Percentiles rank a stretch among this genome's conserved stretches.
Evolutionary conservation across 2,888 invertebrate species (phyloP).

Genomic region (Rhagonycha lutea): DNA sequence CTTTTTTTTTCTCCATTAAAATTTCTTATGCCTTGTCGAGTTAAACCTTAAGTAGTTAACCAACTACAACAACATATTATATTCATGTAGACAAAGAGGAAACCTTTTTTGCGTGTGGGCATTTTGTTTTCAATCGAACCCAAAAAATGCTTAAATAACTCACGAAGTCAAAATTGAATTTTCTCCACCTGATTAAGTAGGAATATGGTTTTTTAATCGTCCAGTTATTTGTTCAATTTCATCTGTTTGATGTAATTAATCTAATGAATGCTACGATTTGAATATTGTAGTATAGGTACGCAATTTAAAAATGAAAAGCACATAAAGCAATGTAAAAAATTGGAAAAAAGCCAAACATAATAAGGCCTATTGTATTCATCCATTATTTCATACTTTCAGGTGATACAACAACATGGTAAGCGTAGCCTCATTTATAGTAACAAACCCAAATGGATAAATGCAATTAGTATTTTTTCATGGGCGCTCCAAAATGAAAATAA

Average conservation of each 20-base stretch:
- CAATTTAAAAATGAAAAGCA: not conserved
- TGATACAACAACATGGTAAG: slow-evolving; percentile 30
- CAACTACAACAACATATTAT: too few species aligned
- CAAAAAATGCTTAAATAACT: not conserved
- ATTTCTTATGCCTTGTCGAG: too few species aligned
- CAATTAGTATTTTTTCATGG: slow-evolving; percentile 50
- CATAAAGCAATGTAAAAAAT: not conserved
- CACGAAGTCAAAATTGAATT: not conserved
- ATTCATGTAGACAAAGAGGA: not conserved
- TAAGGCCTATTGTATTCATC: not conserved
- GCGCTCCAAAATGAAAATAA: slow-evolving; percentile 46
- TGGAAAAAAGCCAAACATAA: not conserved
- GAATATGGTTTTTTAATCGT: not conserved
- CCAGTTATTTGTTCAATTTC: not conserved
- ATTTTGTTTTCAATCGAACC: not conserved
- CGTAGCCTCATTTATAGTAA: slow-evolving; percentile 45
- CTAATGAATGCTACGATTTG: not conserved
- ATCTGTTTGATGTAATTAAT: not conserved
- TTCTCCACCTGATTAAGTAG: not conserved
- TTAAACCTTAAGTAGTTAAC: too few species aligned
- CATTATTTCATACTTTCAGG: slow-evolving; percentile 19
- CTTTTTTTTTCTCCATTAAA: too few species aligned
- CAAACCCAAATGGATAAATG: slow-evolving; percentile 50
- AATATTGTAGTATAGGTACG: not conserved
- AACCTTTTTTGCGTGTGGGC: not conserved